Evolutionary conservation across 2,888 invertebrate genomes (phyloP).

Genomic region (Lepeophtheirus nordmannii): DNA sequence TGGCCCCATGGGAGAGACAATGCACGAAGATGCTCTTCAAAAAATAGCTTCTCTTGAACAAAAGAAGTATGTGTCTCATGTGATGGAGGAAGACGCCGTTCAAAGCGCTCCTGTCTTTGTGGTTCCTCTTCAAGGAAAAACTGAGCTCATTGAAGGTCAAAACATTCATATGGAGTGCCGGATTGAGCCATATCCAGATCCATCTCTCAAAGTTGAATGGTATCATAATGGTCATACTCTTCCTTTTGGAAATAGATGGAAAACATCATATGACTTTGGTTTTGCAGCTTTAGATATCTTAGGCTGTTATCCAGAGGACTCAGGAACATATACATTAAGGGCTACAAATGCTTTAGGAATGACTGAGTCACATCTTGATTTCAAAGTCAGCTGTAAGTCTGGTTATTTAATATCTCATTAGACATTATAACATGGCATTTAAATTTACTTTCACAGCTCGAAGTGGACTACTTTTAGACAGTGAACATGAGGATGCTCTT

Average conservation of each 20-base stretch:
- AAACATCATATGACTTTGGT: constrained; percentile 89
- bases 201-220: constrained; percentile 77
- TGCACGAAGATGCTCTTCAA: constrained; percentile 71
- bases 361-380: constrained; percentile 60
- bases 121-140: constrained; percentile 67
- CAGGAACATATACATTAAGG: constrained; percentile 75
- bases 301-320: constrained; percentile 82
- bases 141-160: constrained; percentile 65
- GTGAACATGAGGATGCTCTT: constrained; percentile 79
- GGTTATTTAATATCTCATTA: not conserved
- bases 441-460: constrained; percentile 43
- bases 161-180: constrained; percentile 52
- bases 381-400: constrained; percentile 61
- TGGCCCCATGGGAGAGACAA: constrained; percentile 42
- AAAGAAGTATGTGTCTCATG: constrained; percentile 46
- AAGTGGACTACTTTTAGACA: constrained; percentile 67
- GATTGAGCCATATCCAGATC: constrained; percentile 79
- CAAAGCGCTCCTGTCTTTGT: constrained; percentile 65
- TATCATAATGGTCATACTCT: constrained; percentile 74
- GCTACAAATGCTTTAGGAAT: constrained; percentile 71
- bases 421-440: not conserved
- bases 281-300: constrained; percentile 89
- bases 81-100: constrained; percentile 50
- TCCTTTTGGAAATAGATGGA: constrained; percentile 56
- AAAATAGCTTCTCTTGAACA: constrained; percentile 66